phyloP scores from a whole-genome alignment of 2,113 vertebrate species.

The Gobiocypris rarus region DNA sequence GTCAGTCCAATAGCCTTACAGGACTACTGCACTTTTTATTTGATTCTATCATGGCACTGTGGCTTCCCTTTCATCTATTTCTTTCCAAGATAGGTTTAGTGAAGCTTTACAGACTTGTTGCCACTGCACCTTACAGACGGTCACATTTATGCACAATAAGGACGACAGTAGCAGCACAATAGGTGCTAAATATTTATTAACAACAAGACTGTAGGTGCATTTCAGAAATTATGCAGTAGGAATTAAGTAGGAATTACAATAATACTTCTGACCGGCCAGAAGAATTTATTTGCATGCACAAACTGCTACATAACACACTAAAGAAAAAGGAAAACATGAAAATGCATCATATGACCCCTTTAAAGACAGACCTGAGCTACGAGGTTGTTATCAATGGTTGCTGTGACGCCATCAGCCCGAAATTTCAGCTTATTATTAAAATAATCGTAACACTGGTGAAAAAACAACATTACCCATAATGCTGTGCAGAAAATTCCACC shows the following conservation, averaged over 20 bases:
- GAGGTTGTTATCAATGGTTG: too few relatives aligned
- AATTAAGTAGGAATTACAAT: not conserved
- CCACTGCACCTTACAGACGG: not conserved
- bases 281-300: not conserved
- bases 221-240: not conserved
- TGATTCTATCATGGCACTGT: conserved; percentile 63
- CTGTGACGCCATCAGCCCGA: too few relatives aligned
- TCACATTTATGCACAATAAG: not conserved
- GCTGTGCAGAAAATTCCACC: too few relatives aligned
- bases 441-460: too few relatives aligned
- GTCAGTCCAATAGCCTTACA: conserved; percentile 66
- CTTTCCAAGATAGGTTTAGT: not conserved
- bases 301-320: too few relatives aligned
- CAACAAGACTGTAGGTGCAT: not conserved
- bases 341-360: too few relatives aligned
- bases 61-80: conserved; percentile 18
- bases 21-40: conserved; percentile 74
- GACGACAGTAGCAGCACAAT: not conserved
- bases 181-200: not conserved
- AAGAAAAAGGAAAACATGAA: too few relatives aligned
- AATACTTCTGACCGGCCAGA: not conserved
- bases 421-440: too few relatives aligned
- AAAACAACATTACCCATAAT: too few relatives aligned
- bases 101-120: not conserved
- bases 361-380: too few relatives aligned